phyloP scores from a whole-genome alignment of 2,888 invertebrate species.

The Ptychoptera albimana region DNA sequence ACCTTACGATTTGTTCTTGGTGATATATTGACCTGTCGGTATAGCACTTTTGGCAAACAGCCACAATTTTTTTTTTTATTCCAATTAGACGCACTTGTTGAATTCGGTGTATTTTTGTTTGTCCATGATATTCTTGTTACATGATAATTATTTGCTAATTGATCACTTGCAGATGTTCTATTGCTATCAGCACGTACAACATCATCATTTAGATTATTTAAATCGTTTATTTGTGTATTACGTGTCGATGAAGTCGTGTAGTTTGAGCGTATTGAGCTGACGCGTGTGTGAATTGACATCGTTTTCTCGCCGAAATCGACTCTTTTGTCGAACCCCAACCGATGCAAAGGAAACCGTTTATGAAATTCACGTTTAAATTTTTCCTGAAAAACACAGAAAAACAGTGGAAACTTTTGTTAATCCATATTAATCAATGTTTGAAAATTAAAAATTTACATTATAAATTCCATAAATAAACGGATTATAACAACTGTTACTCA shows the following conservation, averaged over 20 bases:
- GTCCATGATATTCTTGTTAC: not conserved
- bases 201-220: too few relatives aligned
- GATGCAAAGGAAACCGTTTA: constrained; percentile 46
- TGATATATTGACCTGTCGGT: not conserved
- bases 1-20: not conserved
- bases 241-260: constrained; percentile 17
- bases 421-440: constrained; percentile 7
- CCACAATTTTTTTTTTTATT: constrained; percentile 5
- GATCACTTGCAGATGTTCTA: too few relatives aligned
- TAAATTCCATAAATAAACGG: constrained; percentile 83
- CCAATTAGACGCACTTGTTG: too few relatives aligned
- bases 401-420: constrained; percentile 9
- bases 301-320: constrained; percentile 23
- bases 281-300: constrained; percentile 27
- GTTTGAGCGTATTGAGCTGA: constrained; percentile 26
- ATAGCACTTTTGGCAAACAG: constrained; percentile 4
- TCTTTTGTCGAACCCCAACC: constrained; percentile 21
- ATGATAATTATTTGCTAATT: not conserved
- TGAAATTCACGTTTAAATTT: constrained; percentile 66
- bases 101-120: not conserved
- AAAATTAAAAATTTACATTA: constrained; percentile 46
- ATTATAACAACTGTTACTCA: constrained; percentile 83
- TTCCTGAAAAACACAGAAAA: constrained; percentile 35
- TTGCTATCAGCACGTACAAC: too few relatives aligned
- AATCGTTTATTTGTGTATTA: not conserved